phyloP scores from a whole-genome alignment of 2,797 vertebrate genomes.

The Amniataba percoides region DNA sequence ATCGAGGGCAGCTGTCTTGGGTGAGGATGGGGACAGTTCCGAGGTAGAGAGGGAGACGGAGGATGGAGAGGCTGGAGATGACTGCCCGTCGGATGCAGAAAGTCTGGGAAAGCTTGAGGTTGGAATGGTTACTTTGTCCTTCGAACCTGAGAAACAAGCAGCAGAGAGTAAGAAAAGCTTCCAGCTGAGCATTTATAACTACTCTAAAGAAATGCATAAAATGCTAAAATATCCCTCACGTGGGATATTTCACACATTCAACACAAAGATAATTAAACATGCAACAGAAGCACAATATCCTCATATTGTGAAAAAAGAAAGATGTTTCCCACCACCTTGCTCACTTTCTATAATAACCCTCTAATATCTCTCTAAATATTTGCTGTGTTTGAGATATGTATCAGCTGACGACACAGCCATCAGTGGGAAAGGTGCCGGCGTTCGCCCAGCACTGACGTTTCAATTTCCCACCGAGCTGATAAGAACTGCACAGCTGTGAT shows the following conservation, averaged over 20 bases:
- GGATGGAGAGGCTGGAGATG: conserved; percentile 86
- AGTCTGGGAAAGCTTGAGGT: conserved; percentile 87
- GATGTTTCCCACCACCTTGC: conserved; percentile 3
- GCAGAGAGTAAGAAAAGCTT: conserved; percentile 27
- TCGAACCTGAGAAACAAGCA: conserved; percentile 85
- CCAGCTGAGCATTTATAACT: not conserved
- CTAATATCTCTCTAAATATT: conserved; percentile 57
- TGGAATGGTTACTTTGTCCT: conserved; percentile 88
- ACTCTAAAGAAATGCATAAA: conserved; percentile 1
- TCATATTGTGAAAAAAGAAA: conserved; percentile 9
- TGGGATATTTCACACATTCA: conserved; percentile 33
- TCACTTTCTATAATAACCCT: conserved; percentile 42
- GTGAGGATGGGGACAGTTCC: conserved; percentile 83
- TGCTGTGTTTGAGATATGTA: conserved; percentile 61
- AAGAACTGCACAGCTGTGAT: conserved; percentile 71
- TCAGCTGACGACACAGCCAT: conserved; percentile 53
- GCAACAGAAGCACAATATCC: conserved; percentile 45
- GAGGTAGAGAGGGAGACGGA: conserved; percentile 84
- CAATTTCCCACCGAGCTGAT: conserved; percentile 74
- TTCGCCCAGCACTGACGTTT: conserved; percentile 69
- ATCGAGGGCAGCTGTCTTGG: conserved; percentile 75
- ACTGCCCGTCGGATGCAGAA: conserved; percentile 88
- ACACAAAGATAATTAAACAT: conserved; percentile 43
- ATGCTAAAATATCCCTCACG: conserved; percentile 26
- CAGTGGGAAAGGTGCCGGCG: conserved; percentile 55